Conservation (phyloP, 1,140 invertebrate genomes). For the Monomorium pharaonis region DNA sequence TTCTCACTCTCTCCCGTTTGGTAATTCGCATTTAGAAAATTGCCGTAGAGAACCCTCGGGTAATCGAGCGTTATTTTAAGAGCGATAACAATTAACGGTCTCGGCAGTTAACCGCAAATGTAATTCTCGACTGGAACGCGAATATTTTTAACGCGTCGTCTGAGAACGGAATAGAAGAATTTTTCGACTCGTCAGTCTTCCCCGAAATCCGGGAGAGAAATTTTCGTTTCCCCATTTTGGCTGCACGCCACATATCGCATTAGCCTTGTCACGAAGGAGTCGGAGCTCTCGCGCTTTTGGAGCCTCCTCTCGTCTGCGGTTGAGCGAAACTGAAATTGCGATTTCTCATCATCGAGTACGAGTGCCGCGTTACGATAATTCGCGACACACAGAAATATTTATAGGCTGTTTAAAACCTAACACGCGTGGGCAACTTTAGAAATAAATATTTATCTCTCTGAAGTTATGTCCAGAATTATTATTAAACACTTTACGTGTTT, state of each 20-base stretch:
- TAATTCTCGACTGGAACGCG: slow-evolving; percentile 25
- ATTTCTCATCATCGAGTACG: not conserved
- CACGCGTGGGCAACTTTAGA: too few species aligned
- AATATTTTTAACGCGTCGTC: slow-evolving; percentile 59
- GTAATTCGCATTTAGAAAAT: slow-evolving; percentile 63
- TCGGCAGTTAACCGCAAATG: slow-evolving; percentile 40
- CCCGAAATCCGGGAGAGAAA: not conserved
- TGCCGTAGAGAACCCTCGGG: slow-evolving; percentile 32
- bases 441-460: too few species aligned
- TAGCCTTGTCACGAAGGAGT: slow-evolving; percentile 13
- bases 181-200: slow-evolving; percentile 26
- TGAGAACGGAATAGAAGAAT: slow-evolving; percentile 29
- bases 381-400: not conserved
- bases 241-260: slow-evolving; percentile 19
- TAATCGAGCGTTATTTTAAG: slow-evolving; percentile 71
- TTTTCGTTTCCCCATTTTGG: slow-evolving; percentile 19
- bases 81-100: slow-evolving; percentile 64
- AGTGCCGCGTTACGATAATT: not conserved
- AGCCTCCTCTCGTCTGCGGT: not conserved
- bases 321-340: not conserved
- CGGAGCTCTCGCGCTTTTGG: not conserved
- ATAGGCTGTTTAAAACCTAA: too few species aligned
- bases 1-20: slow-evolving; percentile 9
- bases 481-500: not conserved
- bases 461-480: too few species aligned